These are phyloP conservation scores for Melanerpes aurifrons DNA, from an alignment of 2,113 vertebrate species.

Conservation along the genomic window DNA sequence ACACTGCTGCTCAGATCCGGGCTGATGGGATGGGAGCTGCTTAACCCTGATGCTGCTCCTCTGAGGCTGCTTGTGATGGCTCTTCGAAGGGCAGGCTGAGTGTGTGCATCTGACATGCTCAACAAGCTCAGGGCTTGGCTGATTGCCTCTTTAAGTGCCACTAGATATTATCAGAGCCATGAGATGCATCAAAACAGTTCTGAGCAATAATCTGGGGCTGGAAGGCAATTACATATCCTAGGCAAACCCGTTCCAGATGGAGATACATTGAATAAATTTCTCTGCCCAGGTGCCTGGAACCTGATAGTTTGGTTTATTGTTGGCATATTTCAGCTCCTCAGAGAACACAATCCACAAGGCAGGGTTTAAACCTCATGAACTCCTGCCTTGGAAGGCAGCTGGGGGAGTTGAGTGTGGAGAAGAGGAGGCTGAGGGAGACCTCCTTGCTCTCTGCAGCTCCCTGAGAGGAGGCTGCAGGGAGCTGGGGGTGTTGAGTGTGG, in stretches of 20 bases:
- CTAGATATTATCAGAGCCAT: neutral
- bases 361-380: neutral
- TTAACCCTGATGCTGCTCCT: slow-evolving; percentile 10
- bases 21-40: neutral
- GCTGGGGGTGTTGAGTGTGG: too few species aligned
- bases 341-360: neutral
- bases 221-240: neutral
- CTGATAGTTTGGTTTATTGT: neutral
- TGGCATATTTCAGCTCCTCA: neutral
- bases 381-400: neutral
- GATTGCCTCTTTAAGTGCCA: neutral
- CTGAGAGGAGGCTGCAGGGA: too few species aligned
- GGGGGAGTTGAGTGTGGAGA: too few species aligned
- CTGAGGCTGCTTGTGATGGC: neutral
- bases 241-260: neutral
- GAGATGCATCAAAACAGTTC: neutral
- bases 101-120: neutral
- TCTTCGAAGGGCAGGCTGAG: neutral
- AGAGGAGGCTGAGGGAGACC: too few species aligned
- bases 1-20: slow-evolving; percentile 23
- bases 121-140: neutral
- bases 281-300: neutral
- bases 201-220: neutral
- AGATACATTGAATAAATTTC: neutral
- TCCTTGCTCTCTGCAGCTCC: too few species aligned